Evolutionary conservation across 2,888 invertebrate genomes (phyloP).

Genomic region (Trypoxylon attenuatum): DNA sequence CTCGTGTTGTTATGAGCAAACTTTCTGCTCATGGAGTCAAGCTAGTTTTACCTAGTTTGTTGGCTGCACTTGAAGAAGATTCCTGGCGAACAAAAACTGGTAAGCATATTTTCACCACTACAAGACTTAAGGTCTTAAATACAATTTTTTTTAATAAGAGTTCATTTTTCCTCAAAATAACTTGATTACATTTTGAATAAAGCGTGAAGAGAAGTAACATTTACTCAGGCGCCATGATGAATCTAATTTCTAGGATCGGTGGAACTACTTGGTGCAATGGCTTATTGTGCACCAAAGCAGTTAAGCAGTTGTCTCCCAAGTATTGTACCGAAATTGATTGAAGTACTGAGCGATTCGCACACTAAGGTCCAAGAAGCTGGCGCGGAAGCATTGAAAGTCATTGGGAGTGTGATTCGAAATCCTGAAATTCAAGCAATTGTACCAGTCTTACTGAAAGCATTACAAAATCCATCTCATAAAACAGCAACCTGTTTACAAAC

Average conservation of each 20-base stretch:
- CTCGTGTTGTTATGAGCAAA: constrained; percentile 95
- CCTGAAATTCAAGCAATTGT: constrained; percentile 98
- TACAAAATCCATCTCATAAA: constrained; percentile 97
- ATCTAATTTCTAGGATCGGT: constrained; percentile 89
- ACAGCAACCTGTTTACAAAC: constrained; percentile 96
- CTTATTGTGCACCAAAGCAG: constrained; percentile 99
- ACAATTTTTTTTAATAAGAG: background rate
- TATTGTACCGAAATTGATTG: constrained; percentile 98
- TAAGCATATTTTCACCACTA: constrained; percentile 64
- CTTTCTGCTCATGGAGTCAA: constrained; percentile 98
- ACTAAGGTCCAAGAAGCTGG: constrained; percentile 98
- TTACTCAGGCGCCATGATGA: too few species aligned
- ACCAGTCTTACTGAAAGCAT: constrained; percentile 89
- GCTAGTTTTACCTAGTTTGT: constrained; percentile 93
- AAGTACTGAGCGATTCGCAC: constrained; percentile 97
- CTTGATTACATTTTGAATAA: too few species aligned
- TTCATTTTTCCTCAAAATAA: background rate
- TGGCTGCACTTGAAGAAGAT: constrained; percentile 96
- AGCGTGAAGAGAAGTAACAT: too few species aligned
- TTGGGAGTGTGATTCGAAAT: constrained; percentile 98
- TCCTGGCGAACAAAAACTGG: constrained; percentile 99
- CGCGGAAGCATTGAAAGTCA: constrained; percentile 94
- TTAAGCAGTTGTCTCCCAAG: constrained; percentile 97
- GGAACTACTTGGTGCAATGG: constrained; percentile 97
- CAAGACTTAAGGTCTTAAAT: constrained; percentile 9